phyloP scores from a whole-genome alignment of 2,113 vertebrate species.

The Ginglymostoma cirratum region DNA sequence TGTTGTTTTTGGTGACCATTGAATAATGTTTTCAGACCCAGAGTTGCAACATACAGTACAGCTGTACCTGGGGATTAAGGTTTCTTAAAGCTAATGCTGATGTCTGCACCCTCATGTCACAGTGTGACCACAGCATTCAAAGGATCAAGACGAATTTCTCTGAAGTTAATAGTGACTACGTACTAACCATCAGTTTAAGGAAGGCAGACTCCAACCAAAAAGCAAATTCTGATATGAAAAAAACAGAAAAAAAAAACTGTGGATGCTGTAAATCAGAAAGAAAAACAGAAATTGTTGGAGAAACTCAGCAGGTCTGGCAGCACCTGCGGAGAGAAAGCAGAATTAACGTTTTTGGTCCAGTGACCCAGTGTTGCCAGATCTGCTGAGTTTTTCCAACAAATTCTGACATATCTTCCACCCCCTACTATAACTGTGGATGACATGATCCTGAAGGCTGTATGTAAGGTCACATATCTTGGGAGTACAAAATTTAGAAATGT shows the following conservation, averaged over 20 bases:
- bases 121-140: not conserved
- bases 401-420: too few relatives aligned
- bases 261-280: too few relatives aligned
- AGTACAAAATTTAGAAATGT: not conserved
- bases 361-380: too few relatives aligned
- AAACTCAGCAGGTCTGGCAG: too few relatives aligned
- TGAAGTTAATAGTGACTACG: not conserved
- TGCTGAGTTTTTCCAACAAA: too few relatives aligned
- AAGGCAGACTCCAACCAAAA: not conserved
- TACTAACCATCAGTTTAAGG: not conserved
- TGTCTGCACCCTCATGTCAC: not conserved
- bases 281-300: too few relatives aligned
- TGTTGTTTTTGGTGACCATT: not conserved
- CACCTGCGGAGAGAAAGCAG: too few relatives aligned
- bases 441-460: not conserved
- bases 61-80: not conserved
- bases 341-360: too few relatives aligned
- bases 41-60: not conserved
- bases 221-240: not conserved
- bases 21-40: not conserved
- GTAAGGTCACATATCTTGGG: not conserved
- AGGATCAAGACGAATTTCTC: not conserved
- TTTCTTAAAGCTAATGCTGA: not conserved
- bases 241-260: too few relatives aligned
- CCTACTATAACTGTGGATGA: not conserved